phyloP scores from a whole-genome alignment of 2,113 vertebrate genomes.

The Sturnus vulgaris region DNA sequence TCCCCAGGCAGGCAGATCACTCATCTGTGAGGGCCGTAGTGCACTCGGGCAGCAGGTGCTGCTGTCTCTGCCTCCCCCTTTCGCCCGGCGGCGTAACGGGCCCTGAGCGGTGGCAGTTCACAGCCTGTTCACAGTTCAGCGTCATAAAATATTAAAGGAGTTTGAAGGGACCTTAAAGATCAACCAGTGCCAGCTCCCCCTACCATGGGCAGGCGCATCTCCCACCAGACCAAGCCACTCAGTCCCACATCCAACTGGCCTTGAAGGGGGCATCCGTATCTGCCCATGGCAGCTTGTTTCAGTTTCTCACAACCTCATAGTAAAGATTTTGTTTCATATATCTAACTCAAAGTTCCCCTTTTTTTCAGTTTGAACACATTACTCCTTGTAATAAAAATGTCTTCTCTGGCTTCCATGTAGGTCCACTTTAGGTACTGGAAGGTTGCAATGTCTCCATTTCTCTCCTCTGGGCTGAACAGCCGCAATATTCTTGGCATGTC shows the following conservation, averaged over 20 bases:
- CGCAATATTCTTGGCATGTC: not conserved
- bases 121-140: not conserved
- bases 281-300: accelerated
- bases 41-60: not conserved
- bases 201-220: accelerated
- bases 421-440: not conserved
- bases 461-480: not conserved
- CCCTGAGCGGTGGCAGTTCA: not conserved
- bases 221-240: accelerated
- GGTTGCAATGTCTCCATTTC: not conserved
- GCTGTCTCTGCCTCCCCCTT: accelerated
- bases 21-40: accelerated
- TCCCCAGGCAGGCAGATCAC: not conserved
- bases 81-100: accelerated
- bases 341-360: not conserved
- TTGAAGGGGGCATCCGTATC: not conserved
- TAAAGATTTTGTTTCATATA: too few species aligned
- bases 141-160: accelerated
- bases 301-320: not conserved
- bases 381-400: not conserved
- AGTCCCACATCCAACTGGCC: too few species aligned
- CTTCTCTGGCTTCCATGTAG: not conserved
- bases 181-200: accelerated
- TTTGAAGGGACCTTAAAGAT: not conserved
- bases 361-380: not conserved